Evolutionary conservation across 1,140 invertebrate genomes (phyloP), one percentile per base, ranked within the genome.

Genomic region (Penaeus chinensis): DNA sequence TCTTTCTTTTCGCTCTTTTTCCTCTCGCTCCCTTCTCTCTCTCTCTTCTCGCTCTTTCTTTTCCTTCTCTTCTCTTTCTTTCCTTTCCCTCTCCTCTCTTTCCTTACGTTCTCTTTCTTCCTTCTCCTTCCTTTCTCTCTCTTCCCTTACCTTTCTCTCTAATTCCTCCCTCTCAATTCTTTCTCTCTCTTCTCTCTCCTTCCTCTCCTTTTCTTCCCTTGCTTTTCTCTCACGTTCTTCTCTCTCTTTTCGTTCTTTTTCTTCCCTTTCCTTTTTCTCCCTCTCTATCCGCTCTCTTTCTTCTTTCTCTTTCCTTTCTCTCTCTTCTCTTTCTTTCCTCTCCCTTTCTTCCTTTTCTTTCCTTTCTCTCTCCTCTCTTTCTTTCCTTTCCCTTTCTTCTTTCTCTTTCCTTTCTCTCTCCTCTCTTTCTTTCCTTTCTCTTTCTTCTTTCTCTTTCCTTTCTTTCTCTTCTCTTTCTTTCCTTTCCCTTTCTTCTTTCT

Each of bases 101-200:
- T 83, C 77, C 60, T 81, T 60, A 63, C 37, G 82, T n/a, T 80
- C 71, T 42, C 20, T 47, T 66, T 61, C 85, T 27, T 85, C 62
- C 65, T 42, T 69, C n/a, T 47, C 69, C 11, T 60, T 42, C 61
- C 65, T 84, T 32, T 61, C 85, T 54, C 69, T 37, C 61, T 42
- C 81, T 61, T 81, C 65, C 82, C 63, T 37, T 74, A 42, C 77
- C 54, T 24, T 42, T 74, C 13, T n/a, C 60, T 74, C 76, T 62
- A 54, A 24, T 77, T 54, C 42, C 65, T 63, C n/a, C 54, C 24
- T 74, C 74, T 81, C 62, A 24, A 20, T 78, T 42, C 27, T 80
- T 22, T 63, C 79, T 71, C 65, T 69, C 63, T 78, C 80, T 32
- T 62, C 37, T 37, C 65, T 89, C 60, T 47, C 69, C 32, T 71